Conservation (phyloP, 1,140 invertebrate genomes). For the Aphis craccivora region DNA sequence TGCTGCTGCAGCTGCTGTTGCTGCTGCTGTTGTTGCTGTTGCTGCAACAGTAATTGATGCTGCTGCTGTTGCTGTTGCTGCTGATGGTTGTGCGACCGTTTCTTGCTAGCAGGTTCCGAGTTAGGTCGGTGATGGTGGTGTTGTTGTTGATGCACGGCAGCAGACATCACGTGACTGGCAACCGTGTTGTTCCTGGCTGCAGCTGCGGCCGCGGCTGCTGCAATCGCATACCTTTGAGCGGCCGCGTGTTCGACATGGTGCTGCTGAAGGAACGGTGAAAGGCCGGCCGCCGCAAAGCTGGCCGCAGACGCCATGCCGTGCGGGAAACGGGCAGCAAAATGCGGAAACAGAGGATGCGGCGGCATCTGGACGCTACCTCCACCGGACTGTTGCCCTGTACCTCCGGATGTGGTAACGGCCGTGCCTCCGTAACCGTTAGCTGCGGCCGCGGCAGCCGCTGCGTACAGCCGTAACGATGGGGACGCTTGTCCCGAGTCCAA, state of each 20-base stretch:
- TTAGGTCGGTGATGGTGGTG: conserved; percentile 9
- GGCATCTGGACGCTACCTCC: conserved; percentile 57
- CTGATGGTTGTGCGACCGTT: not conserved
- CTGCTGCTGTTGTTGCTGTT: conserved; percentile 22
- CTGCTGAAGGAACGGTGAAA: conserved; percentile 60
- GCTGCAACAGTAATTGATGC: not conserved
- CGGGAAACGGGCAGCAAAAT: conserved; percentile 60
- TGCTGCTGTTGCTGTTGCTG: conserved; percentile 21
- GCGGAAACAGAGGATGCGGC: conserved; percentile 60
- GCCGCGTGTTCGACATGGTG: conserved; percentile 54
- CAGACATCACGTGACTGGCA: conserved; percentile 42
- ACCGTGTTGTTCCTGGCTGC: conserved; percentile 43
- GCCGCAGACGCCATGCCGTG: conserved; percentile 57
- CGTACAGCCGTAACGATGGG: conserved; percentile 60
- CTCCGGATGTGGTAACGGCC: conserved; percentile 52
- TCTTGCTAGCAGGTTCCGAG: not conserved
- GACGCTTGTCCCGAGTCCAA: conserved; percentile 60
- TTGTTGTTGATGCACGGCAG: conserved; percentile 37
- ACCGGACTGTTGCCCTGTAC: conserved; percentile 21
- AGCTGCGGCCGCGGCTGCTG: conserved; percentile 1
- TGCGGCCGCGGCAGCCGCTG: conserved; percentile 60
- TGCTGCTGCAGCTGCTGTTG: not conserved
- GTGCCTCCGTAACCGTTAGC: conserved; percentile 52
- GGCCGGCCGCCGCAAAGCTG: conserved; percentile 57
- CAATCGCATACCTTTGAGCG: conserved; percentile 48